Conservation (phyloP, 2,888 invertebrate genomes). For the Tachina grossa region DNA sequence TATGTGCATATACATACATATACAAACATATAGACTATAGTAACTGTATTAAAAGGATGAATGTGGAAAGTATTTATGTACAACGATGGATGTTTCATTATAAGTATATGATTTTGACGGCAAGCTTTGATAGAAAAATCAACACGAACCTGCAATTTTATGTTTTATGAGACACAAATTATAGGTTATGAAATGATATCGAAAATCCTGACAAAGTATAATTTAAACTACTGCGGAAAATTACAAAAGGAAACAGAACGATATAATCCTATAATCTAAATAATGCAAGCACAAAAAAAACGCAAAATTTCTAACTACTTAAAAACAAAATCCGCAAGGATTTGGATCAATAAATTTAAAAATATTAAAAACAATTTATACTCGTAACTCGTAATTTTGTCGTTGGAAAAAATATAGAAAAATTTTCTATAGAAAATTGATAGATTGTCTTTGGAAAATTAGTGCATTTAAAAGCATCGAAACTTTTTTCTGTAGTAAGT, state of each 20-base stretch:
- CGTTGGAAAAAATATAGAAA: background rate
- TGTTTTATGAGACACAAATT: conserved; percentile 18
- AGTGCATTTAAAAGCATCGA: background rate
- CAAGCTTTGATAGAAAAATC: background rate
- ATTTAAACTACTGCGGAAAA: background rate
- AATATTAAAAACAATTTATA: background rate
- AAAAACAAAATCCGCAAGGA: no score
- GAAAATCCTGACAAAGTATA: background rate
- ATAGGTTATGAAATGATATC: background rate
- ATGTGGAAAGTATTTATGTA: background rate
- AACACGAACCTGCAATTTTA: conserved; percentile 48
- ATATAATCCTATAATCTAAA: background rate
- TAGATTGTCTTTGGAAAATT: background rate
- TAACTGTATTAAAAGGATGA: background rate
- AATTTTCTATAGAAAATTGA: background rate
- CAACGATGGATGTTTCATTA: background rate
- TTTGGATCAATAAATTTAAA: no score
- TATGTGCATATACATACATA: background rate
- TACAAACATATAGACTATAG: background rate
- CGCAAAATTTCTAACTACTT: background rate
- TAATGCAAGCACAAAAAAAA: background rate
- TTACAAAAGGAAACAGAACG: background rate
- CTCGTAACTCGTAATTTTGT: background rate
- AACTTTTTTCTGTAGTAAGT: background rate
- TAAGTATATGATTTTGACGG: conserved; percentile 47